Evolutionary conservation across 2,888 invertebrate genomes (phyloP).

Genomic region (Geophilus truncorum): DNA sequence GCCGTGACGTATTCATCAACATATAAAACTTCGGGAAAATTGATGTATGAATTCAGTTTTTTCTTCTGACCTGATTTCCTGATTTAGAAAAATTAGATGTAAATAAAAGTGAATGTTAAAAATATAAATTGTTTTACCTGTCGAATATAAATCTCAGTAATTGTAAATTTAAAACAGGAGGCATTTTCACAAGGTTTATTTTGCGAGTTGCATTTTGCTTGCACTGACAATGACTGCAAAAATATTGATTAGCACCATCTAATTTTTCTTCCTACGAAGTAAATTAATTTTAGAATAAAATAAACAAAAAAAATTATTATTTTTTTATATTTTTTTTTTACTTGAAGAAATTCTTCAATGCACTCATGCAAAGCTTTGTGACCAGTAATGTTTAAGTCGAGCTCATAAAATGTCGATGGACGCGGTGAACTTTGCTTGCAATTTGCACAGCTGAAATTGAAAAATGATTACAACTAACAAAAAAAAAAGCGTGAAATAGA

Average conservation of each 20-base stretch:
- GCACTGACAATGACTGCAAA: constrained; percentile 55
- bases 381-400: constrained; percentile 57
- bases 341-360: constrained; percentile 55
- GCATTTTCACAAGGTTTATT: constrained; percentile 55
- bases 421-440: constrained; percentile 55
- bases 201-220: constrained; percentile 58
- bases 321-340: no score
- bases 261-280: constrained; percentile 54
- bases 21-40: constrained; percentile 59
- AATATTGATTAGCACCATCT: constrained; percentile 58
- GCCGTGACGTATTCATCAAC: constrained; percentile 53
- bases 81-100: background rate
- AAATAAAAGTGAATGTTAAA: no score
- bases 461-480: background rate
- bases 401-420: constrained; percentile 57
- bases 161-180: constrained; percentile 59
- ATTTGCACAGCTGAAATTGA: constrained; percentile 50
- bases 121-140: constrained; percentile 49
- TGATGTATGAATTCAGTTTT: constrained; percentile 57
- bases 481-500: background rate
- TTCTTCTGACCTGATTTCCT: constrained; percentile 54
- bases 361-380: constrained; percentile 53
- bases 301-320: background rate
- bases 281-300: background rate
- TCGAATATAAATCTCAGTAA: constrained; percentile 60